phyloP scores from a whole-genome alignment of 2,797 vertebrate species.

The Lagorchestes hirsutus region DNA sequence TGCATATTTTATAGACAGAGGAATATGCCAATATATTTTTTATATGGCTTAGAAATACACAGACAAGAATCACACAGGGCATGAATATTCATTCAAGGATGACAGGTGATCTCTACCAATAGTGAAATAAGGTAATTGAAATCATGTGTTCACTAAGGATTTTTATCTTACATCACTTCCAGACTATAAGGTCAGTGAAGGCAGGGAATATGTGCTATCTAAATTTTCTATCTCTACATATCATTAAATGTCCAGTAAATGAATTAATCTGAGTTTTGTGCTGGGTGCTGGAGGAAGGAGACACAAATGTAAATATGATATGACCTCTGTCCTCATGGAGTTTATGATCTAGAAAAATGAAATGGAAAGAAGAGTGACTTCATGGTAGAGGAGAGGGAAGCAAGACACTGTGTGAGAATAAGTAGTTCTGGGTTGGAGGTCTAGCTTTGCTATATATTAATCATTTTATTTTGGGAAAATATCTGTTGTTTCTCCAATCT shows the following conservation, averaged over 20 bases:
- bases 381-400: background rate
- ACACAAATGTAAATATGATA: background rate
- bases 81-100: background rate
- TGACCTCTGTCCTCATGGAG: background rate
- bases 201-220: background rate
- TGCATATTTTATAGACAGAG: background rate
- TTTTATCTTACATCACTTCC: background rate
- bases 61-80: background rate
- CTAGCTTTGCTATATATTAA: background rate
- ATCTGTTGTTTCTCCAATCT: background rate
- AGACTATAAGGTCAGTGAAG: background rate
- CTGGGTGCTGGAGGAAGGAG: background rate
- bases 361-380: background rate
- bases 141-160: background rate
- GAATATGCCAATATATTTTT: background rate
- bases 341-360: background rate
- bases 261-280: background rate
- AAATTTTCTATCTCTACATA: background rate
- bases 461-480: background rate
- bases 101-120: background rate
- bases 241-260: background rate
- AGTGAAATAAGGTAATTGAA: background rate
- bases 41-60: background rate
- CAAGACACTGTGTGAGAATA: background rate
- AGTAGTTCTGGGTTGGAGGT: background rate